Evolutionary conservation across 2,113 vertebrate species (phyloP), one percentile per base, ranked within the genome.

Genomic region (Pteropus alecto): DNA sequence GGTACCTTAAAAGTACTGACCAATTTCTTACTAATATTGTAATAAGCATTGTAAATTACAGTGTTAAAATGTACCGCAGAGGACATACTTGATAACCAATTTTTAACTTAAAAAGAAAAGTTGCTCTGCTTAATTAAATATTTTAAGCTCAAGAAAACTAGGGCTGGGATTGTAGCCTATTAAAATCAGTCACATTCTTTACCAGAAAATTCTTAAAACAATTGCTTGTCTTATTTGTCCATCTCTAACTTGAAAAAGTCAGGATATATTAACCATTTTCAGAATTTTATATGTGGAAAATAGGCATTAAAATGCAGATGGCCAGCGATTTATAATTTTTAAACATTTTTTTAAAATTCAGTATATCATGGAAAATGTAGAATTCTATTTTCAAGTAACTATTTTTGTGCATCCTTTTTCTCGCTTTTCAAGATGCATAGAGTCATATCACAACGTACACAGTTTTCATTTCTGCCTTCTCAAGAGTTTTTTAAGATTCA

Each of bases 101-200:
- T 71, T 65, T 60, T 65, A 60, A 89, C 46, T 67, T 26, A 12
- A 54, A 58, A 89, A 43, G 54, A 35, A 35, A 18, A 14, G 7
- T 78, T 84, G 35, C 21, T 90, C 54, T 43, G 7, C 26, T 67
- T 43, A n/a, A 30, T 68, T 77, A 78, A 54, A 24, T 83, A 26
- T 85, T 73, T 78, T 58, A 83, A 86, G 28, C 5, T 41, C 35
- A 58, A 74, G 90, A 56, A 96, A 76, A 83, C 19, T 18, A 33
- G 65, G 22, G 24, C 61, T 93, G 0, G 2, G 18, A 30, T 15
- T 15, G 28, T 46, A 77, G 16, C 33, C 22, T 54, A 3, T 84
- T 38, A 28, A n/a, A 43, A 26, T 41, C 60, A 48, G 3, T 65
- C 30, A 1, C 19, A 4, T 48, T 94, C 58, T 94, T 91, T 68